Evolutionary conservation across 2,797 vertebrate species (phyloP), one percentile per base, ranked within the genome.

Genomic region (Natrix natrix): DNA sequence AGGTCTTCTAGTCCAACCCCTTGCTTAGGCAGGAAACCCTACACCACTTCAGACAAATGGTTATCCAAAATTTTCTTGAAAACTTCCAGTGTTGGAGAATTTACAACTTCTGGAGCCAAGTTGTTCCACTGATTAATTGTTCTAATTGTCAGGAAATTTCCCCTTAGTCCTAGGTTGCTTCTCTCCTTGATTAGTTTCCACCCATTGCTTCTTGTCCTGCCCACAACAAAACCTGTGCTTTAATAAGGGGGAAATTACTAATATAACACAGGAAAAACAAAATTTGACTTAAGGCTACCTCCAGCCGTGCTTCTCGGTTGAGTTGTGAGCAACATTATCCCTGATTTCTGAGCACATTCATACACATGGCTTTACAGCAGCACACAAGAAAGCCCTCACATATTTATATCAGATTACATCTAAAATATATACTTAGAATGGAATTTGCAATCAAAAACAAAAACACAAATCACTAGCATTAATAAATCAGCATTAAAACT

Each of bases 301-400:
- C 74, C 37, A 48, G 74, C 22, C 22, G 74, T 22, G 37, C 66
- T 93, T 63, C 91, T 94, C 86, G 55, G 17, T 91, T 92, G 91
- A 94, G 24, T n/a, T 32, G 90, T 92, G 61, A 91, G 86, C 89
- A 66, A 43, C 91, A 43, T 60, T 94, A 66, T 83, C 24, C 48
- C 32, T 87, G 57, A 37, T 28, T 94, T 20, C 66, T 5, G 0
- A 11, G 90, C 26, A 3, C 52, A 16, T 2, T 0, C 26, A 3
- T 32, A 24, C 0, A 78, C 20, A 48, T 43, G 74, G 74, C 37
- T 78, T 3, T 78, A 24, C 37, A 48, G 74, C 0, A 8, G 8
- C n/a, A 32, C 20, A 20, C 55, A 5, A 14, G 22, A 56, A 83
- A 24, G 12, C 7, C 8, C 17, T 22, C 12, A 37, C 60, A 59